A percentile compares a stretch with the other conserved stretches of the same genome.
Conservation (phyloP, 1,140 invertebrate species). For the Mactra quadrangularis region DNA sequence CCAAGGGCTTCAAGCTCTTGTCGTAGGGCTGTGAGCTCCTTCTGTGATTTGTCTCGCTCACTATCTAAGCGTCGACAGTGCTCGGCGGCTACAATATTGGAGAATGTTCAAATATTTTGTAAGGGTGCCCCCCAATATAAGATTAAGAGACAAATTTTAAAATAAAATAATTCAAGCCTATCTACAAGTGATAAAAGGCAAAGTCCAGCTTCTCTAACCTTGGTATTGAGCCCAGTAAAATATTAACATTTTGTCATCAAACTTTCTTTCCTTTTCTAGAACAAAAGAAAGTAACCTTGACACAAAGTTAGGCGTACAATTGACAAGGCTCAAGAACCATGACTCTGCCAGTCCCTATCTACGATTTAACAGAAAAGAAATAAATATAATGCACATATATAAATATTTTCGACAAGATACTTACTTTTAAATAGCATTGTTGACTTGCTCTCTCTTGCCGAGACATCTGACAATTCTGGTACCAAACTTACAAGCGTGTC, state of each 20-base stretch:
- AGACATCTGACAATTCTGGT: slow-evolving; percentile 92
- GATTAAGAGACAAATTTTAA: slow-evolving; percentile 41
- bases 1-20: slow-evolving; percentile 93
- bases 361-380: not conserved
- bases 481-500: slow-evolving; percentile 95
- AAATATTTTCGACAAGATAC: slow-evolving; percentile 23
- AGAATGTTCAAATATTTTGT: slow-evolving; percentile 74
- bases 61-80: slow-evolving; percentile 94
- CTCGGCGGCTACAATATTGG: slow-evolving; percentile 87
- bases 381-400: not conserved
- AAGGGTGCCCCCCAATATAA: slow-evolving; percentile 67
- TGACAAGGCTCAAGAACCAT: not conserved
- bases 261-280: too few relatives aligned
- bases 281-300: not conserved
- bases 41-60: slow-evolving; percentile 92
- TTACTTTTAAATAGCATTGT: slow-evolving; percentile 96
- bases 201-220: slow-evolving; percentile 13
- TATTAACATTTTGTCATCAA: too few relatives aligned
- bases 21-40: slow-evolving; percentile 92
- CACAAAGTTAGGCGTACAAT: not conserved
- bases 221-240: not conserved
- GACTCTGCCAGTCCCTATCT: slow-evolving; percentile 12
- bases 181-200: slow-evolving; percentile 19
- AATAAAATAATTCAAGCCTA: slow-evolving; percentile 20
- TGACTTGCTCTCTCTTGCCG: slow-evolving; percentile 94